Conservation (phyloP, 2,797 vertebrate species). For the Phalanger gymnotis region DNA sequence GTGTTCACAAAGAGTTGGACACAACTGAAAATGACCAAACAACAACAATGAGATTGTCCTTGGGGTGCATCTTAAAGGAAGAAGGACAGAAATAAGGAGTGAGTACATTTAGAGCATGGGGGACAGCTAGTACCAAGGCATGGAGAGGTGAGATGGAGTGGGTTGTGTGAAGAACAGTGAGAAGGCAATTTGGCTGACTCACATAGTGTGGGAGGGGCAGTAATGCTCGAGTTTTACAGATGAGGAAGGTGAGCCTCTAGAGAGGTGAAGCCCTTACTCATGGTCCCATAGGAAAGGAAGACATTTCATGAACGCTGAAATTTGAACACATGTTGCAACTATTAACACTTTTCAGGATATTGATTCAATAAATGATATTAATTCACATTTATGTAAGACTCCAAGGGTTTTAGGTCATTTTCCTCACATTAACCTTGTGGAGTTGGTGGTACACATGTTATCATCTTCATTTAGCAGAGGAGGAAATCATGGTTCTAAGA, state of each 20-base stretch:
- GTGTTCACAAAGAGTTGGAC: neutral
- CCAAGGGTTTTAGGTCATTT: neutral
- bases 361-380: neutral
- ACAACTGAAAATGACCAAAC: neutral
- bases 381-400: neutral
- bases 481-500: neutral
- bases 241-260: neutral
- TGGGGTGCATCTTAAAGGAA: neutral
- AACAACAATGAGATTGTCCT: neutral
- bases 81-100: neutral
- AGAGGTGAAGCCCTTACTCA: neutral
- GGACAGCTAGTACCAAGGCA: neutral
- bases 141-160: neutral
- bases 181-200: neutral
- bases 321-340: neutral
- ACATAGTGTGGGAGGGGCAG: neutral
- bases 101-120: neutral
- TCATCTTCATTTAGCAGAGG: neutral
- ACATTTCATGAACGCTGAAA: neutral
- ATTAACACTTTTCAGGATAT: neutral
- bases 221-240: neutral
- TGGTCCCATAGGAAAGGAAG: neutral
- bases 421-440: neutral
- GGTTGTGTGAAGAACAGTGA: neutral
- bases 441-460: neutral